Conservation (phyloP, 2,888 invertebrate species). For the Dryobotodes eremita region DNA sequence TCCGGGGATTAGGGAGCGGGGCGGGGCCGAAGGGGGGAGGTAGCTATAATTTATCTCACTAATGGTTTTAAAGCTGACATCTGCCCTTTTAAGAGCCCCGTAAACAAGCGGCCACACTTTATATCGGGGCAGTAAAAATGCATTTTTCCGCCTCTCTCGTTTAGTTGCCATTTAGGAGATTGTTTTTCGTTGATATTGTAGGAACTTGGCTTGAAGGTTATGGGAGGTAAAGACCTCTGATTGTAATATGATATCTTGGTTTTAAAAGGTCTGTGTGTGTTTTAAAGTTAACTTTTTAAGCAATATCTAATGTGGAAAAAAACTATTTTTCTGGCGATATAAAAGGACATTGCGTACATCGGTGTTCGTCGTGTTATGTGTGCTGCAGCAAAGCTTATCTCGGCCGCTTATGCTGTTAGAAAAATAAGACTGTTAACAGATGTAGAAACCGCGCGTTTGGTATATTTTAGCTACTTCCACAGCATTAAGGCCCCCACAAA, state of each 20-base stretch:
- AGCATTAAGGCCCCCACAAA: no score
- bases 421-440: no score
- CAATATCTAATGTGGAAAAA: not conserved
- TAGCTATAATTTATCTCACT: conserved; percentile 85
- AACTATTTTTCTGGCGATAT: not conserved
- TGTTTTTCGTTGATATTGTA: conserved; percentile 42
- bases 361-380: not conserved
- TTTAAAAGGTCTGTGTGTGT: no score
- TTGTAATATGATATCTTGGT: conserved; percentile 11
- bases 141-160: conserved; percentile 64
- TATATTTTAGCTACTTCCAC: no score
- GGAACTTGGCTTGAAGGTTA: conserved; percentile 22
- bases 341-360: not conserved
- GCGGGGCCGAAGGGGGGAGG: conserved; percentile 56
- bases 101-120: conserved; percentile 69
- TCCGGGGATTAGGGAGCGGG: conserved; percentile 79
- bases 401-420: no score
- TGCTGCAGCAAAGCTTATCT: not conserved
- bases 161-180: conserved; percentile 61
- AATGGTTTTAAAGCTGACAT: conserved; percentile 88
- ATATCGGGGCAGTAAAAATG: conserved; percentile 67
- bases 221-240: conserved; percentile 3
- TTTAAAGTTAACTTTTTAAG: not conserved
- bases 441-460: no score
- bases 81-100: conserved; percentile 81